Evolutionary conservation across 1,140 invertebrate species (phyloP), one percentile per base, ranked within the genome.

Genomic region (Hycleus phaleratus): DNA sequence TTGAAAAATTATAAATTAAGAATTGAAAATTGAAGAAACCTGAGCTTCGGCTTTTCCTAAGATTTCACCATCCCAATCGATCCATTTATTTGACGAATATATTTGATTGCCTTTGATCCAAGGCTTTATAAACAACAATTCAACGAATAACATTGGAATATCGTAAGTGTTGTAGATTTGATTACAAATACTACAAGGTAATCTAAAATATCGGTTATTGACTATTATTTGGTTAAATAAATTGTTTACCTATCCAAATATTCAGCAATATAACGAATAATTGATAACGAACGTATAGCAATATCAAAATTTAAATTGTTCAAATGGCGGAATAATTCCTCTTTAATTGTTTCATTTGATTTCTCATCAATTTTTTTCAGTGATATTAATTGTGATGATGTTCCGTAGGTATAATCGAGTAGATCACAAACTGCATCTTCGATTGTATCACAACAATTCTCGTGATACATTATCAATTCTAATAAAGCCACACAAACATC

Each of bases 391-490:
- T 65, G 66, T 61, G 67, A 59, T 55, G 65, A 60, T 60, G 75
- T 71, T 76, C 78, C 59, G 74, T 68, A 51, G 80, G 70, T 1
- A 64, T 91, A 91, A 71, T 90, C 86, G n/a, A 90, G 75, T 1
- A 91, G 69, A 74, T 91, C 89, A 6, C 87, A 75, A 11, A 82
- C 75, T 6, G 81, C 74, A 47, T 91, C 87, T 43, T 81, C 81
- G 44, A 91, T 73, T 38, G 82, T 80, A 66, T 87, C 81, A 50
- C 81, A 83, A 25, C 84, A 81, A 65, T 84, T 86, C 6, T 80
- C 78, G 71, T 92, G 87, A 68, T 82, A 91, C 4, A 90, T 73
- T 38, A 89, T 78, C 6, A 84, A 81, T 74, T 91, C 88, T 32
- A 92, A 67, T 0, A 91, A 68, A 2, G 85, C 84, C 32, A 88